Conservation (phyloP, 2,888 invertebrate genomes). For the Drosophila crucigera region DNA sequence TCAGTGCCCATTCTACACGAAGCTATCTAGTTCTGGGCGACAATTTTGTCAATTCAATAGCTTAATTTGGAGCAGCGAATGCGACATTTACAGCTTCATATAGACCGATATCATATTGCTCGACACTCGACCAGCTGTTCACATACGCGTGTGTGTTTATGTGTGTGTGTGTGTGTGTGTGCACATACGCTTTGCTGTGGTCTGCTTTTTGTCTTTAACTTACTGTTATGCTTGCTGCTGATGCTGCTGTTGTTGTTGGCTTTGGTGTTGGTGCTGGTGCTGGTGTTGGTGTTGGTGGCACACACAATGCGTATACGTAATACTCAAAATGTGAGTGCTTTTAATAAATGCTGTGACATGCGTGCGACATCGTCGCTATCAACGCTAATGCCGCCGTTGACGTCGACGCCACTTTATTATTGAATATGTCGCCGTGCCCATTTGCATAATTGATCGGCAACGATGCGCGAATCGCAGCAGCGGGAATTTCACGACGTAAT, state of each 20-base stretch:
- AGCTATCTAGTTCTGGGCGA: conserved; percentile 2
- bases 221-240: conserved; percentile 12
- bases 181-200: conserved; percentile 24
- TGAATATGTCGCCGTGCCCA: conserved; percentile 71
- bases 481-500: conserved; percentile 60
- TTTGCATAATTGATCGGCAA: conserved; percentile 79
- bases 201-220: conserved; percentile 12
- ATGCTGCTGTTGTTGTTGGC: conserved; percentile 2
- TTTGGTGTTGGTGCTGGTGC: conserved; percentile 1
- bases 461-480: conserved; percentile 73
- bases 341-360: conserved; percentile 75
- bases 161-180: conserved; percentile 2
- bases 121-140: conserved; percentile 23
- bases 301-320: conserved; percentile 65
- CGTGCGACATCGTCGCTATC: conserved; percentile 54
- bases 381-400: conserved; percentile 28
- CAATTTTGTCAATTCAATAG: conserved; percentile 22
- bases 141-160: background rate
- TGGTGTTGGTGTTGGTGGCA: conserved; percentile 9
- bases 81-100: conserved; percentile 29
- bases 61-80: conserved; percentile 21
- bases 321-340: conserved; percentile 52
- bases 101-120: conserved; percentile 7
- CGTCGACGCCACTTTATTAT: conserved; percentile 69
- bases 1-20: background rate